A percentile compares a stretch with the other conserved stretches of the same genome.
phyloP scores from a whole-genome alignment of 2,797 vertebrate species.

The Platalea minor region DNA sequence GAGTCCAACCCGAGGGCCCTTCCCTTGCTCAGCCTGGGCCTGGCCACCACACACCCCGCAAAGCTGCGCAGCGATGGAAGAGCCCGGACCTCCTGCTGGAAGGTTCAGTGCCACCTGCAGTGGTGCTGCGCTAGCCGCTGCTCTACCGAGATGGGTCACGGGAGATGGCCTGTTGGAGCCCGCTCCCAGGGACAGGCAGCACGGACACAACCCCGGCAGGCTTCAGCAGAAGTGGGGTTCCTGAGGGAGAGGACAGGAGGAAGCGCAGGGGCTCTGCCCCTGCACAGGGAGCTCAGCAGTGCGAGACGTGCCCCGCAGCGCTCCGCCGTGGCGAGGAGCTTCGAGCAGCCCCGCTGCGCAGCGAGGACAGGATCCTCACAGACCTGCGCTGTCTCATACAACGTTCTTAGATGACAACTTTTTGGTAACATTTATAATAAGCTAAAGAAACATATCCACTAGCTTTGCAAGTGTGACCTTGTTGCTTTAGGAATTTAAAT shows the following conservation, averaged over 20 bases:
- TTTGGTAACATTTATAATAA: background rate
- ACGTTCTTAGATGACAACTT: background rate
- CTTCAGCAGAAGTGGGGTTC: background rate
- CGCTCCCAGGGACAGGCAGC: background rate
- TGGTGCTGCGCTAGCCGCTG: background rate
- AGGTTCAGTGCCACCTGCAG: background rate
- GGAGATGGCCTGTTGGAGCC: background rate
- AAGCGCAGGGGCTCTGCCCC: background rate
- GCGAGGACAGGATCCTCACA: background rate
- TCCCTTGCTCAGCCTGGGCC: background rate
- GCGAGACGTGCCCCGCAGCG: background rate
- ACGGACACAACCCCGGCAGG: accelerated
- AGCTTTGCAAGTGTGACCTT: background rate
- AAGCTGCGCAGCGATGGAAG: accelerated
- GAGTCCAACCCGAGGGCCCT: background rate
- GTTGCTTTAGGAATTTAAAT: background rate
- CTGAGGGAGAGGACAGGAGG: background rate
- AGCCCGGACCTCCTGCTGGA: background rate
- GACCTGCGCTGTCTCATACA: background rate
- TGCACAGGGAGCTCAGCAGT: background rate
- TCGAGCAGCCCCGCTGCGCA: background rate
- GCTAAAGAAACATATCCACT: background rate
- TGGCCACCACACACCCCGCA: background rate
- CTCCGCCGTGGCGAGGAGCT: background rate
- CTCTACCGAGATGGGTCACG: background rate